Percentiles rank a stretch among this genome's conserved stretches.
These are phyloP conservation scores for Aplysina aerophoba DNA, from an alignment of 37 sponge, comb jelly and placozoan species.

Conservation along the genomic window DNA sequence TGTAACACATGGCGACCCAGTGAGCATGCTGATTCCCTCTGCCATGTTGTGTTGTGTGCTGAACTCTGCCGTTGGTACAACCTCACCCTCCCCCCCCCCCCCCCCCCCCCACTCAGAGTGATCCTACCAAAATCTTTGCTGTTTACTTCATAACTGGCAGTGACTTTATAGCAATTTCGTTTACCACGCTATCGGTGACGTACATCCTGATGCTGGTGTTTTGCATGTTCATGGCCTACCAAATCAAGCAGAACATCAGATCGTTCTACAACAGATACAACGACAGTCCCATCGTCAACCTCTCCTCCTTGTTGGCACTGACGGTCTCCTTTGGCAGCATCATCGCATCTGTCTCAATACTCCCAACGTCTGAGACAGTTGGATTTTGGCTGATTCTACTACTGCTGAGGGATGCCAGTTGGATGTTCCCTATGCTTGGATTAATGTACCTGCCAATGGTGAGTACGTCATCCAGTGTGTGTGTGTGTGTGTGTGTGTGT, in stretches of 20 bases:
- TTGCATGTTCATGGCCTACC: constrained; percentile 27
- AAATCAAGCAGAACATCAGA: constrained; percentile 3
- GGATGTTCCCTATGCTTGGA: constrained; percentile 22
- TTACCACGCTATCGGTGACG: no score
- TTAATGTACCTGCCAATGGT: constrained; percentile 20
- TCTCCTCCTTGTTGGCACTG: constrained; percentile 12
- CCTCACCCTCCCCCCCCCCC: no score
- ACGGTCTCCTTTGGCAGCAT: background rate
- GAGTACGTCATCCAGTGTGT: background rate
- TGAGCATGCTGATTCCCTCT: no score
- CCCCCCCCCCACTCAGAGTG: no score
- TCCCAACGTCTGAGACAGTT: background rate
- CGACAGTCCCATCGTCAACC: constrained; percentile 7
- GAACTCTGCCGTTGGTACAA: no score
- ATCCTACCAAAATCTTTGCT: no score
- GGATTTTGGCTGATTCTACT: background rate
- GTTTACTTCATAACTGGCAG: no score
- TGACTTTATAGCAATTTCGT: background rate
- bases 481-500: background rate
- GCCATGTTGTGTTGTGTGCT: no score
- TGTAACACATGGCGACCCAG: no score
- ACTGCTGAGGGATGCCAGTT: constrained; percentile 5
- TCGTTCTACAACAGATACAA: constrained; percentile 2
- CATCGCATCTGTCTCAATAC: background rate
- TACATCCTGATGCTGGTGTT: background rate